Percentiles rank a stretch among this genome's conserved stretches.
Conservation (phyloP, 2,888 invertebrate genomes). For the Agrilus cyanescens region DNA sequence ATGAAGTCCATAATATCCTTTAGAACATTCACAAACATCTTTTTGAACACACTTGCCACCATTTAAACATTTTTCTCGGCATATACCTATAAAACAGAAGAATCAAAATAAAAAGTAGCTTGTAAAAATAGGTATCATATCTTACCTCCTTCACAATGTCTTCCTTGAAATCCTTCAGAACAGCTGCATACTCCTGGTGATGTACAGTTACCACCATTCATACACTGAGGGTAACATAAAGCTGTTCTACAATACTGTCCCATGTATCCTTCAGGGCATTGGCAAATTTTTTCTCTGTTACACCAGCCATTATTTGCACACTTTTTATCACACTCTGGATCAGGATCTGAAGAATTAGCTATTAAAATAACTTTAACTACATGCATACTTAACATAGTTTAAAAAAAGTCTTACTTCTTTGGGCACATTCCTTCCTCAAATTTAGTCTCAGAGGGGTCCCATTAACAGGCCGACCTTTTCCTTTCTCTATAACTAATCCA, state of each 20-base stretch:
- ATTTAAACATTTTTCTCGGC: slow-evolving; percentile 81
- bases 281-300: slow-evolving; percentile 72
- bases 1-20: slow-evolving; percentile 78
- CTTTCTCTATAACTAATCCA: slow-evolving; percentile 71
- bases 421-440: slow-evolving; percentile 86
- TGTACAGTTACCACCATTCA: slow-evolving; percentile 87
- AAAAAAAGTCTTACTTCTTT: slow-evolving; percentile 65
- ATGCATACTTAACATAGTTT: neutral
- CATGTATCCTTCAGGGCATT: slow-evolving; percentile 83
- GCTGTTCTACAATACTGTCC: slow-evolving; percentile 83
- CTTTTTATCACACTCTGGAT: slow-evolving; percentile 80
- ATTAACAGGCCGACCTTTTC: slow-evolving; percentile 66
- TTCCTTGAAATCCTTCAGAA: slow-evolving; percentile 80
- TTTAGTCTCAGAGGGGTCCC: slow-evolving; percentile 80
- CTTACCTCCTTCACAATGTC: slow-evolving; percentile 81
- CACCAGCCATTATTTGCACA: slow-evolving; percentile 79
- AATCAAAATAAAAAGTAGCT: neutral
- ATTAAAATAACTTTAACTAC: slow-evolving; percentile 3
- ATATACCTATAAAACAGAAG: slow-evolving; percentile 64
- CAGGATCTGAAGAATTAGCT: slow-evolving; percentile 49
- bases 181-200: slow-evolving; percentile 83
- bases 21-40: slow-evolving; percentile 84
- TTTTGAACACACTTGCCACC: slow-evolving; percentile 92
- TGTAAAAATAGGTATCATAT: neutral
- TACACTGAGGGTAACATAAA: slow-evolving; percentile 82